Evolutionary conservation across 2,113 vertebrate genomes (phyloP), one percentile per base, ranked within the genome.

Genomic region (Lagopus leucura): DNA sequence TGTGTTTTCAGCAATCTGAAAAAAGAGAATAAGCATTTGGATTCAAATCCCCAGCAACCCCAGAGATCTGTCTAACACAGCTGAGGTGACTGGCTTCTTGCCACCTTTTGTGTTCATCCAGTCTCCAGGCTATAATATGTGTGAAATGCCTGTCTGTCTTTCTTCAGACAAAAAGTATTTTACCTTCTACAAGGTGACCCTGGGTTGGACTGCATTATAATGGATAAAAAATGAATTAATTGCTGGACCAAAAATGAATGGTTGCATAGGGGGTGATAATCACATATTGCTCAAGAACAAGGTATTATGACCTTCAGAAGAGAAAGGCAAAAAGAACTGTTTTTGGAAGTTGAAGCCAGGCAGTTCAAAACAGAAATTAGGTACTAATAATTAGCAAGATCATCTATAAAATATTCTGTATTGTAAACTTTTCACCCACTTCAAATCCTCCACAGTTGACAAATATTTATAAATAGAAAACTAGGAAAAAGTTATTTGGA

Each of bases 391-490:
- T 54, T 66, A 65, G 55, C 8, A 86, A 86, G 67, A 1, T 3
- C 60, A n/a, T 73, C 10, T 11, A 43, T 69, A 22, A 76, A 79
- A 36, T 75, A 76, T 55, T 27, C 67, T n/a, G 10, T 43, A 47
- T n/a, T 82, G n/a, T 61, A 58, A 79, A 54, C 85, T 79, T 89
- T 58, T 40, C 15, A 64, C 36, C 36, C 25, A 63, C 15, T 28
- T 11, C 24, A 67, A 52, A 18, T 60, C 74, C 82, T 65, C 70
- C 24, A 47, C 11, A 67, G 32, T 72, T 75, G 27, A 11, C 57
- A 89, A 87, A 91, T 15, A 80, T 61, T 70, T 80, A 13, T 66
- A 69, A 91, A 82, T 57, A 82, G 6, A 84, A 72, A 79, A 61
- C 25, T 21, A 43, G 20, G 24, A 61, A 82, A 77, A 82, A 79